Evolutionary conservation across 2,797 vertebrate genomes (phyloP).

Genomic region (Lagocephalus sceleratus): DNA sequence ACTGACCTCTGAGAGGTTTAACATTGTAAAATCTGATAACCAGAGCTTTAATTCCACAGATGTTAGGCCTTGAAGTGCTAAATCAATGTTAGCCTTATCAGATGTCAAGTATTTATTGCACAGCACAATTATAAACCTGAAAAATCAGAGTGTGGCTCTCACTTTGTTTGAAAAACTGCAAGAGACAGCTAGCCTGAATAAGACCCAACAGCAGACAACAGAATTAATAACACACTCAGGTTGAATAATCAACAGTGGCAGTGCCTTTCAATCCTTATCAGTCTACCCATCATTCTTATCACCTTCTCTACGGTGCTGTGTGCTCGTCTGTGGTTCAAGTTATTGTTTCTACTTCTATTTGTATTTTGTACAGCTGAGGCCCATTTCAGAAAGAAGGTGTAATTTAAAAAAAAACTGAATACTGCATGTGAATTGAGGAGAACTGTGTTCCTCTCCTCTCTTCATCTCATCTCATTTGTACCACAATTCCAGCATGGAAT

Average conservation of each 20-base stretch:
- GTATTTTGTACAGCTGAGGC: too few relatives aligned
- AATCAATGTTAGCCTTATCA: constrained; percentile 39
- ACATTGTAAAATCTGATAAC: constrained; percentile 57
- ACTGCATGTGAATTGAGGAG: too few relatives aligned
- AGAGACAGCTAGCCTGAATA: constrained; percentile 1
- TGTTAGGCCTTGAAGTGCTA: constrained; percentile 43
- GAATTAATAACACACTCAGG: neutral
- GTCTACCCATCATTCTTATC: too few relatives aligned
- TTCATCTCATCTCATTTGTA: too few relatives aligned
- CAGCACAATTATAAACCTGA: constrained; percentile 20
- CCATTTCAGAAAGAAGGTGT: too few relatives aligned
- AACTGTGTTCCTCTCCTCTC: too few relatives aligned
- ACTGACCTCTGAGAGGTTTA: constrained; percentile 54
- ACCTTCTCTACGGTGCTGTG: too few relatives aligned
- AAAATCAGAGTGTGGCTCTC: constrained; percentile 5
- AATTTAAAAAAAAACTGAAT: too few relatives aligned
- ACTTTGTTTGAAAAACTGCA: neutral
- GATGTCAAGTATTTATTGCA: constrained; percentile 19
- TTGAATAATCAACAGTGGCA: neutral
- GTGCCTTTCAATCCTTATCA: neutral
- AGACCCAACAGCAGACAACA: neutral
- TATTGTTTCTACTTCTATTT: too few relatives aligned
- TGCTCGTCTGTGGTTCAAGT: too few relatives aligned
- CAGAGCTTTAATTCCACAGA: constrained; percentile 37
- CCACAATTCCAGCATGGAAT: too few relatives aligned